Conservation (phyloP, 2,797 vertebrate genomes). For the Falco novaeseelandiae region DNA sequence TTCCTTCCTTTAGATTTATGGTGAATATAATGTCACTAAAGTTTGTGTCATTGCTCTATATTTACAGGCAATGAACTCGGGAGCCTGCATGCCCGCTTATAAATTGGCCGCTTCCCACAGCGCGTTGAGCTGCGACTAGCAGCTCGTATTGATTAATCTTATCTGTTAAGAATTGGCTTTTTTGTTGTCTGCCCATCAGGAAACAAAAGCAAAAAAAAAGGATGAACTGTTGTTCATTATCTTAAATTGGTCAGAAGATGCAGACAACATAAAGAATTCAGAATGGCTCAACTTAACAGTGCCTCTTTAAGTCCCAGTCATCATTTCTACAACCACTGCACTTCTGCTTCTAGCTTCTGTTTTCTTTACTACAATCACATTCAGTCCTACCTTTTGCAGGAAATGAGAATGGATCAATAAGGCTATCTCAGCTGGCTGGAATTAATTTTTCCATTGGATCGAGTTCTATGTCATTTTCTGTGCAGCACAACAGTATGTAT, state of each 20-base stretch:
- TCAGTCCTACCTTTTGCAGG: background rate
- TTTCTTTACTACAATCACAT: background rate
- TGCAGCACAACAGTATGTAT: background rate
- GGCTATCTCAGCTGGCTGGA: slow-evolving; percentile 18
- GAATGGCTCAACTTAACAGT: background rate
- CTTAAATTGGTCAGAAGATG: background rate
- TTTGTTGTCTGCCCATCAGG: background rate
- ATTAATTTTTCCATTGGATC: slow-evolving; percentile 18
- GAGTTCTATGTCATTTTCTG: slow-evolving; percentile 11
- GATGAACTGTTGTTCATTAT: background rate
- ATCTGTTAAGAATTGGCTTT: background rate
- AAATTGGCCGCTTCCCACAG: accelerated
- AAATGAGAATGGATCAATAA: slow-evolving; percentile 42
- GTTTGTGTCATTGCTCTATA: background rate
- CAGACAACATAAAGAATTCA: background rate
- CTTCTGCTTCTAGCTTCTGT: slow-evolving; percentile 4
- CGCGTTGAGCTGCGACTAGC: background rate
- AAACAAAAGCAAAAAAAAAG: background rate
- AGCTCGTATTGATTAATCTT: background rate
- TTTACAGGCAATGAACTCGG: background rate
- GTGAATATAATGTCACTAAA: background rate
- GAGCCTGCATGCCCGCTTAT: background rate
- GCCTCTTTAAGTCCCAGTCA: background rate
- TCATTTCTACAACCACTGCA: background rate
- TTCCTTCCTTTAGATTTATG: background rate